phyloP scores from a whole-genome alignment of 2,888 invertebrate species.

The Cheilosia variabilis region DNA sequence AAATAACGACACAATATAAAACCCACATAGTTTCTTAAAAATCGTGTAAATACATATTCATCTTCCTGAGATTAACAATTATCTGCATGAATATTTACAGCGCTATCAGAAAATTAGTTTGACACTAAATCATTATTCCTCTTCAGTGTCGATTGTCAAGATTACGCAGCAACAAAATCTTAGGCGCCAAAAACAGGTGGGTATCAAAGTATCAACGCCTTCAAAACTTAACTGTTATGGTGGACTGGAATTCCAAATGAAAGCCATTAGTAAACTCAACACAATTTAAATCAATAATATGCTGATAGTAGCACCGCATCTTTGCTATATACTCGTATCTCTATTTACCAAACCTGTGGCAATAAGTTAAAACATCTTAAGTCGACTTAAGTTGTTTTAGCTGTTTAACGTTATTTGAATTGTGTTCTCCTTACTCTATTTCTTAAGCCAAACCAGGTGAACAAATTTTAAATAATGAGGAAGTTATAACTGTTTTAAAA shows the following conservation, averaged over 20 bases:
- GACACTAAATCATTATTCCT: constrained; percentile 12
- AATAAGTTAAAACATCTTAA: no score
- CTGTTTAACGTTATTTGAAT: no score
- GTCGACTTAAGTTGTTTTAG: no score
- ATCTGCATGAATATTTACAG: constrained; percentile 13
- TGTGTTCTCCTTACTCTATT: no score
- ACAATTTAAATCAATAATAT: constrained; percentile 12
- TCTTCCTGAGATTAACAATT: background rate
- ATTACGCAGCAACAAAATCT: constrained; percentile 28
- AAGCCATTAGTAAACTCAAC: background rate
- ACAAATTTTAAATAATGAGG: no score
- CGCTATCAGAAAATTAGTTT: background rate
- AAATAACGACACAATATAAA: no score
- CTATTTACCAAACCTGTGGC: constrained; percentile 11
- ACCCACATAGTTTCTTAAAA: no score
- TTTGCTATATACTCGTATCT: background rate
- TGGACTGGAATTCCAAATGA: background rate
- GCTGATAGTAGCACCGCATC: background rate
- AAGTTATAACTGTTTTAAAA: no score
- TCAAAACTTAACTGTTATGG: background rate
- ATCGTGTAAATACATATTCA: background rate
- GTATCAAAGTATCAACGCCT: constrained; percentile 32
- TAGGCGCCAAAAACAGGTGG: constrained; percentile 41
- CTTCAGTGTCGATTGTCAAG: constrained; percentile 35
- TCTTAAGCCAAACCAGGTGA: no score